Conservation (phyloP, 2,797 vertebrate genomes). For the Propithecus perrieri region DNA sequence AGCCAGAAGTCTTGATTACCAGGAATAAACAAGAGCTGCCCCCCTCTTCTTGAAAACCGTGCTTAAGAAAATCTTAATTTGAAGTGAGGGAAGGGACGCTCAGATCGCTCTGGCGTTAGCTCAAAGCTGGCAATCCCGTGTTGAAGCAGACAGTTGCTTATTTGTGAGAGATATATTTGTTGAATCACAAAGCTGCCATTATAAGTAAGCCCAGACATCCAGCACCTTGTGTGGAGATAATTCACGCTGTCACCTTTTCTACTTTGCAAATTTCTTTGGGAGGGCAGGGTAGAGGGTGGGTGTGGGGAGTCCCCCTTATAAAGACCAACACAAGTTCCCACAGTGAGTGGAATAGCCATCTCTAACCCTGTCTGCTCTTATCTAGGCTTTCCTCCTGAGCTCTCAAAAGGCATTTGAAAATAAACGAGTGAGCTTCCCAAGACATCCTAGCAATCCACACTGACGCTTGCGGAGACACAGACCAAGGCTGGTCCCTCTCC, state of each 20-base stretch:
- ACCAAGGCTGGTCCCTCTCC: background rate
- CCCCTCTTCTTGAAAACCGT: background rate
- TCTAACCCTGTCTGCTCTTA: slow-evolving; percentile 17
- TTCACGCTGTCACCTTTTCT: background rate
- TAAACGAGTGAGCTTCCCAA: slow-evolving; percentile 55
- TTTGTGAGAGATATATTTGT: slow-evolving; percentile 31
- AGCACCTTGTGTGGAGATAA: background rate
- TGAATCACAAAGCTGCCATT: slow-evolving; percentile 11
- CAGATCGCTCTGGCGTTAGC: background rate
- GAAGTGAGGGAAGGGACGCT: background rate
- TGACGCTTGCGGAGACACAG: slow-evolving; percentile 7
- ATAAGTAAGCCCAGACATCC: background rate
- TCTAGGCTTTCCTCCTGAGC: background rate
- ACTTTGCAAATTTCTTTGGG: background rate
- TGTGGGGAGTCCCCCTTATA: background rate
- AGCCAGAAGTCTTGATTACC: slow-evolving; percentile 42
- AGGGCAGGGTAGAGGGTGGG: background rate
- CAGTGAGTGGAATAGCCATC: background rate
- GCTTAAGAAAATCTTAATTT: slow-evolving; percentile 35
- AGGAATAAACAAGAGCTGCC: slow-evolving; percentile 6
- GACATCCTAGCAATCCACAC: background rate
- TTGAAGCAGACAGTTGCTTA: background rate
- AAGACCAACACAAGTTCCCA: background rate
- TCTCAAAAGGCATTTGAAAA: slow-evolving; percentile 64
- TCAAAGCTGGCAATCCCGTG: background rate